Evolutionary conservation across 2,797 vertebrate species (phyloP).

Genomic region (Sebastes elongatus): DNA sequence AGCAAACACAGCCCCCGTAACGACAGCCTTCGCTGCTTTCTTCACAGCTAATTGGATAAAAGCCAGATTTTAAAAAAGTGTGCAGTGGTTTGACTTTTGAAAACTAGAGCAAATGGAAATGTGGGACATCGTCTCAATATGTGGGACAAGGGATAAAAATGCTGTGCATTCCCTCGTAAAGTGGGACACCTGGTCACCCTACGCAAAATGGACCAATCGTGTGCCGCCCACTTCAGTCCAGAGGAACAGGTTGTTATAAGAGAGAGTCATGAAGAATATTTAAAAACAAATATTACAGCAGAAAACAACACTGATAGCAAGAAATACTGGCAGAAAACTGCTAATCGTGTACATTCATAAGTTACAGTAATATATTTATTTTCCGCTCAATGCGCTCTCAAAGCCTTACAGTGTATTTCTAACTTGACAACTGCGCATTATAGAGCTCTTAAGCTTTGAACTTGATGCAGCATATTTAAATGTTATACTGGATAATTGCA

Average conservation of each 20-base stretch:
- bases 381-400: not conserved
- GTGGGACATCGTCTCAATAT: too few relatives aligned
- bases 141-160: too few relatives aligned
- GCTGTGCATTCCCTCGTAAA: too few relatives aligned
- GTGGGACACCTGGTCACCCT: too few relatives aligned
- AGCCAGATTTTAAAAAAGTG: too few relatives aligned
- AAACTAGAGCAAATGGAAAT: too few relatives aligned
- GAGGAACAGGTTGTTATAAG: not conserved
- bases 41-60: too few relatives aligned
- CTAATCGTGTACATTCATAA: not conserved
- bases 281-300: not conserved
- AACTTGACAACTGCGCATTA: not conserved
- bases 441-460: not conserved
- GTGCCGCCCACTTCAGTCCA: not conserved
- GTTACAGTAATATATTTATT: not conserved
- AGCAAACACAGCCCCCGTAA: rapidly evolving
- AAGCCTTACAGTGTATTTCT: not conserved
- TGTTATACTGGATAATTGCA: not conserved
- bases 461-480: not conserved
- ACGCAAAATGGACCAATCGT: not conserved
- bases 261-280: not conserved
- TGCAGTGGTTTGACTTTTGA: too few relatives aligned
- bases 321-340: not conserved
- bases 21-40: too few relatives aligned
- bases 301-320: not conserved